These are phyloP conservation scores for Phoenoteleia sp. DNA, from an alignment of 2,888 invertebrate genomes.

Conservation along the genomic window DNA sequence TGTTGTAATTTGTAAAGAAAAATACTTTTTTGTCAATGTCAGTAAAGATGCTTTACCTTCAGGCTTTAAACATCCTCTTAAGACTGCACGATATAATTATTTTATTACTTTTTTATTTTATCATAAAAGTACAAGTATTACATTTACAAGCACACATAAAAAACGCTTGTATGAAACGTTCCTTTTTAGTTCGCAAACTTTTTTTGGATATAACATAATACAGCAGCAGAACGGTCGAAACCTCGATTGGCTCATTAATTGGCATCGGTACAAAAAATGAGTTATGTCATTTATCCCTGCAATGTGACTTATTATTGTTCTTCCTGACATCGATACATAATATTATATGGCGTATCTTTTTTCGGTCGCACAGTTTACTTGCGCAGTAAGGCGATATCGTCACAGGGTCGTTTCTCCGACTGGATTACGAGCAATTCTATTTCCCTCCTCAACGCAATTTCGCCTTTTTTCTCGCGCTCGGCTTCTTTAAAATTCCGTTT, in stretches of 20 bases:
- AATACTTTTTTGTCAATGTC: no score
- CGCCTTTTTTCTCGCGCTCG: not conserved
- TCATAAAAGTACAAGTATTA: no score
- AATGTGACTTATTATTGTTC: slow-evolving; percentile 19
- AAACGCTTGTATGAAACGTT: no score
- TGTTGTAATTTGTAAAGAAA: no score
- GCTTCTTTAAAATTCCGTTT: not conserved
- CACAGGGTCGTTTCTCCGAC: not conserved
- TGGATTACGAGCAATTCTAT: not conserved
- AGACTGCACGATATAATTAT: no score
- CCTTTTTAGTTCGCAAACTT: no score
- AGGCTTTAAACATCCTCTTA: no score
- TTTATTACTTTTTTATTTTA: no score
- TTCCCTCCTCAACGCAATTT: not conserved
- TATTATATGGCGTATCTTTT: slow-evolving; percentile 12
- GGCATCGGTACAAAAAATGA: not conserved
- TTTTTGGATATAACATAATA: no score
- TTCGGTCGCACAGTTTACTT: not conserved
- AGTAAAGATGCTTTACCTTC: no score
- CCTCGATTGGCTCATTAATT: no score
- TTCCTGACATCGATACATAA: slow-evolving; percentile 23
- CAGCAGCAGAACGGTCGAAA: not conserved
- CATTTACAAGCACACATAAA: no score
- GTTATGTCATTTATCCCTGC: slow-evolving; percentile 20
- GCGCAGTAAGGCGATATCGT: not conserved